These are phyloP conservation scores for Alloplasta piceator DNA, from an alignment of 2,888 invertebrate genomes.

Conservation along the genomic window DNA sequence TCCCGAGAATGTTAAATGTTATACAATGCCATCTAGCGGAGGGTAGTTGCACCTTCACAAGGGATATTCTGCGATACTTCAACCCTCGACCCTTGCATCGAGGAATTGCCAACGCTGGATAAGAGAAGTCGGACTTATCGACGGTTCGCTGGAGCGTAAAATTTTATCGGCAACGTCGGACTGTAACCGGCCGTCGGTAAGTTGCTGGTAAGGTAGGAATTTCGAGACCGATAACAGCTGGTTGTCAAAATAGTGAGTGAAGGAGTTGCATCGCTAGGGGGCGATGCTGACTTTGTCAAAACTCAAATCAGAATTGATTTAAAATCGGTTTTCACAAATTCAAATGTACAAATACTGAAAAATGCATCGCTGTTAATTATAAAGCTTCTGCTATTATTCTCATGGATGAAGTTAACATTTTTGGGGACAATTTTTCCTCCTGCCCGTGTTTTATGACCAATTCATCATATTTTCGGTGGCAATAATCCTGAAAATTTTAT, in stretches of 20 bases:
- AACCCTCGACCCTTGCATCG: slow-evolving; percentile 15
- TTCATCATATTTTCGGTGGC: not conserved
- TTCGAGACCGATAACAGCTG: not conserved
- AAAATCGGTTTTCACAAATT: too few relatives aligned
- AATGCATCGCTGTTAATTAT: too few relatives aligned
- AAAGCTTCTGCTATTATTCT: too few relatives aligned
- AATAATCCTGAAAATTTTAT: too few relatives aligned
- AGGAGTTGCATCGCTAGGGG: not conserved
- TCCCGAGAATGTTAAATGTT: not conserved
- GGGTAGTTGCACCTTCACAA: slow-evolving; percentile 56
- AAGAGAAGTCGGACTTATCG: slow-evolving; percentile 56
- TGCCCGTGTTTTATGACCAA: too few relatives aligned
- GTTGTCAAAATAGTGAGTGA: not conserved
- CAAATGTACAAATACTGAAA: too few relatives aligned
- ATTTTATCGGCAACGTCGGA: not conserved
- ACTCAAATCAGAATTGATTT: too few relatives aligned
- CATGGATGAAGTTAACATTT: too few relatives aligned
- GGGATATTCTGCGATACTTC: slow-evolving; percentile 16
- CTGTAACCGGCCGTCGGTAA: slow-evolving; percentile 31
- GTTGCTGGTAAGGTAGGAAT: slow-evolving; percentile 52
- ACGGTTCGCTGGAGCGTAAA: not conserved
- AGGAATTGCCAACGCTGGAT: slow-evolving; percentile 40
- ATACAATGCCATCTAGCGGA: slow-evolving; percentile 63
- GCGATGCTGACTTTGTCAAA: too few relatives aligned
- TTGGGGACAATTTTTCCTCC: too few relatives aligned